Percentiles rank a stretch among this genome's conserved stretches.
Evolutionary conservation across 2,797 vertebrate species (phyloP).

Genomic region (Meriones psammophilus): DNA sequence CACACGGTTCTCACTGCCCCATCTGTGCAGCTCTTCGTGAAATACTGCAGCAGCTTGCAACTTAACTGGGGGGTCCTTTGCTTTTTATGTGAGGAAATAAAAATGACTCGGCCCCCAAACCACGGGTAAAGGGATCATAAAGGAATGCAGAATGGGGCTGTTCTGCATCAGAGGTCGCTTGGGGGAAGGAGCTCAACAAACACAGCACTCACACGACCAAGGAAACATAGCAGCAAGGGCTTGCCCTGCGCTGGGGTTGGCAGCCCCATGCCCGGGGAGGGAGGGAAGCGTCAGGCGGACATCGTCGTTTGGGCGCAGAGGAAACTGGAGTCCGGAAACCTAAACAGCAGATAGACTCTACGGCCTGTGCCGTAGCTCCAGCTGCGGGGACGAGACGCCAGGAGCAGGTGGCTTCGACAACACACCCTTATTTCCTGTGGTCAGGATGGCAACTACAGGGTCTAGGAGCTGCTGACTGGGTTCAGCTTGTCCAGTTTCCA

Average conservation of each 20-base stretch:
- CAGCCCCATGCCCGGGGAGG: background rate
- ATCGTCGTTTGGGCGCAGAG: background rate
- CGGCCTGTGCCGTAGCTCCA: background rate
- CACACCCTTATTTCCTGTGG: background rate
- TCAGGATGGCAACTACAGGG: background rate
- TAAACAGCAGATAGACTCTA: background rate
- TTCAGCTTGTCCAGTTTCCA: background rate
- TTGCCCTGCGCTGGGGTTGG: background rate
- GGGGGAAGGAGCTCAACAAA: background rate
- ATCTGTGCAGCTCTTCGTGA: background rate
- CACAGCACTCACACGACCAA: accelerated
- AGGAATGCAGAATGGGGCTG: background rate
- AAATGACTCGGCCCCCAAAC: conserved; percentile 30
- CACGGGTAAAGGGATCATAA: background rate
- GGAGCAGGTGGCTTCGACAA: background rate
- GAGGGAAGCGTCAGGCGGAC: background rate
- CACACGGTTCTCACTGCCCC: background rate
- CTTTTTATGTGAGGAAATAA: background rate
- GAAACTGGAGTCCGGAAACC: background rate
- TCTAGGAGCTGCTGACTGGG: background rate
- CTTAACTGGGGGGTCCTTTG: background rate
- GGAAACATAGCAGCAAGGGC: background rate
- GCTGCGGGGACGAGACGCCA: background rate
- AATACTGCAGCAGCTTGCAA: background rate
- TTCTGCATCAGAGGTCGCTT: background rate